phyloP scores from a whole-genome alignment of 2,888 invertebrate genomes.

The Chrysopilus asiliformis region DNA sequence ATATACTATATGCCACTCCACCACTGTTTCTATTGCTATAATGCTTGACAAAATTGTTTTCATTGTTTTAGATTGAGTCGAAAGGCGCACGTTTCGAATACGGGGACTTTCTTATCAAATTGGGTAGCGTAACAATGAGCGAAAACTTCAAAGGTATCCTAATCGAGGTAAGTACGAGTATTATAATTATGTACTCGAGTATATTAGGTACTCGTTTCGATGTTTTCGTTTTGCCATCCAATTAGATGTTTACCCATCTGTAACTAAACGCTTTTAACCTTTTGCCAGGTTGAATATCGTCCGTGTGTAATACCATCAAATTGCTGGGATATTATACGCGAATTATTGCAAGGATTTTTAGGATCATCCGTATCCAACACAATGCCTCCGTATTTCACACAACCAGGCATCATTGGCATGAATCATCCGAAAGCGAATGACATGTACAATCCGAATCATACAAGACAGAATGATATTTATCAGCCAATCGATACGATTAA shows the following conservation, averaged over 20 bases:
- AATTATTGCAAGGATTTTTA: conserved; percentile 82
- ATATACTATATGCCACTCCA: too few relatives aligned
- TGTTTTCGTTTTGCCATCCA: too few relatives aligned
- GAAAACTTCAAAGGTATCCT: conserved; percentile 87
- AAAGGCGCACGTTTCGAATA: conserved; percentile 79
- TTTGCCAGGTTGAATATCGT: conserved; percentile 65
- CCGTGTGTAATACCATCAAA: conserved; percentile 78
- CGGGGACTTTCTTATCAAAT: conserved; percentile 85
- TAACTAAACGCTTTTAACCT: not conserved
- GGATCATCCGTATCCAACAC: conserved; percentile 61
- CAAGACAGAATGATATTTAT: conserved; percentile 70
- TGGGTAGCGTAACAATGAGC: conserved; percentile 85
- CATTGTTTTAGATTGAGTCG: conserved; percentile 52
- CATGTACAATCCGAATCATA: conserved; percentile 37
- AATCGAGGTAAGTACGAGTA: conserved; percentile 52
- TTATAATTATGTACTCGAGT: too few relatives aligned
- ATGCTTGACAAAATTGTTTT: not conserved
- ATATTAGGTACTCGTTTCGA: too few relatives aligned
- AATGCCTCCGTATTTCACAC: conserved; percentile 48
- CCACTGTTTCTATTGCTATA: not conserved
- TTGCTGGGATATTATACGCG: conserved; percentile 84
- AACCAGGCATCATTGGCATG: conserved; percentile 28
- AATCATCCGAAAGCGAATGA: conserved; percentile 30
- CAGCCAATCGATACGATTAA: conserved; percentile 85
- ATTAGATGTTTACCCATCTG: too few relatives aligned